Evolutionary conservation across 2,888 invertebrate species (phyloP).

Genomic region (Heliconius cydno): DNA sequence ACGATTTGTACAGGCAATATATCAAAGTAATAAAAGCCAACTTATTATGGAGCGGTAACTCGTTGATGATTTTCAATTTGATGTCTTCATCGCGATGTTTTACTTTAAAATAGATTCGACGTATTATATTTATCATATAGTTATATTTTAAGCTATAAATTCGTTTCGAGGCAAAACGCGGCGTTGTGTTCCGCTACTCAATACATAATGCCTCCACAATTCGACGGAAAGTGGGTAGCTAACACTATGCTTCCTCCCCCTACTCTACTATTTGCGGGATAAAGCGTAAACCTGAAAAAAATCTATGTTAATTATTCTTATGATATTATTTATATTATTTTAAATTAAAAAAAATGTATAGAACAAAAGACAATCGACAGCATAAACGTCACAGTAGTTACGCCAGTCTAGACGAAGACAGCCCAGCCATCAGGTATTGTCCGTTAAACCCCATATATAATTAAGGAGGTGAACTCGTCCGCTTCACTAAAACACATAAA

Average conservation of each 20-base stretch:
- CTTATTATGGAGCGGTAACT: constrained; percentile 67
- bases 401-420: constrained; percentile 43
- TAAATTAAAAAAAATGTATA: background rate
- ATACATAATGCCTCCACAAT: too few species aligned
- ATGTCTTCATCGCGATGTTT: constrained; percentile 68
- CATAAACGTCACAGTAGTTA: constrained; percentile 35
- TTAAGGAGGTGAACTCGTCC: constrained; percentile 69
- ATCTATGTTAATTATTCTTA: too few species aligned
- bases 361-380: constrained; percentile 18
- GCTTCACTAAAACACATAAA: constrained; percentile 79
- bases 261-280: too few species aligned
- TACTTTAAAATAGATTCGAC: constrained; percentile 52
- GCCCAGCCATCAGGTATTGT: constrained; percentile 64
- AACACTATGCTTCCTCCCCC: too few species aligned
- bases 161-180: too few species aligned
- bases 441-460: constrained; percentile 77
- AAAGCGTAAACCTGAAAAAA: too few species aligned
- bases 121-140: background rate
- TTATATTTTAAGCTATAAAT: background rate
- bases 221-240: too few species aligned
- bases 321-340: background rate
- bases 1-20: constrained; percentile 78
- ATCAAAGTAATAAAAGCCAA: constrained; percentile 76
- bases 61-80: constrained; percentile 79
- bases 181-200: too few species aligned